Conservation (phyloP, 2,113 vertebrate genomes). For the Callionymus lyra region DNA sequence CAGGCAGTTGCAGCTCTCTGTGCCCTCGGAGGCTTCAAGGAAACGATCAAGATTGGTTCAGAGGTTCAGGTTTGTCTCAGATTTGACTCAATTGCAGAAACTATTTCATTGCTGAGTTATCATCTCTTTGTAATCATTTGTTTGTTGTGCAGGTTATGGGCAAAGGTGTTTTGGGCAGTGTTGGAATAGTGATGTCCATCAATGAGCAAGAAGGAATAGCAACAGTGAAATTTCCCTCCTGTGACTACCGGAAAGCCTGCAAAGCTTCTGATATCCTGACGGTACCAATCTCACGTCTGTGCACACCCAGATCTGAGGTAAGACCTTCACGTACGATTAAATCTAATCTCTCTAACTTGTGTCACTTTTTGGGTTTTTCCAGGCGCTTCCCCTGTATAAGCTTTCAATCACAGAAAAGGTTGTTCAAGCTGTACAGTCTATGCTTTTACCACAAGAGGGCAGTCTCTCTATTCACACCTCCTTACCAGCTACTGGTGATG, state of each 20-base stretch:
- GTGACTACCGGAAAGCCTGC: slow-evolving; percentile 85
- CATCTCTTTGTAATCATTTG: background rate
- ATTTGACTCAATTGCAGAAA: too few species aligned
- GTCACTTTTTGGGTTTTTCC: slow-evolving; percentile 1
- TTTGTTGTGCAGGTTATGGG: slow-evolving; percentile 76
- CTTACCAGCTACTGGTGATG: slow-evolving; percentile 93
- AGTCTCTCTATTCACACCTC: slow-evolving; percentile 98
- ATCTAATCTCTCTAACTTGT: slow-evolving; percentile 4
- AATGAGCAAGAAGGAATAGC: slow-evolving; percentile 98
- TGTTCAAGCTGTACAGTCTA: slow-evolving; percentile 97
- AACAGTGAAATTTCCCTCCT: slow-evolving; percentile 87
- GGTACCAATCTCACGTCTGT: slow-evolving; percentile 91
- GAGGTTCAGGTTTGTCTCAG: slow-evolving; percentile 92
- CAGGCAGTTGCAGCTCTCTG: slow-evolving; percentile 95
- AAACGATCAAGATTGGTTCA: slow-evolving; percentile 97
- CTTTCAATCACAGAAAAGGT: slow-evolving; percentile 99
- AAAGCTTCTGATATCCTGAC: slow-evolving; percentile 90
- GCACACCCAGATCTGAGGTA: slow-evolving; percentile 94
- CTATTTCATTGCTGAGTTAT: too few species aligned
- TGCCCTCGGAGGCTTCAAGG: slow-evolving; percentile 94
- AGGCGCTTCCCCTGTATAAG: slow-evolving; percentile 97
- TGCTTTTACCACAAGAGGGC: slow-evolving; percentile 98
- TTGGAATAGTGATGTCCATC: slow-evolving; percentile 91
- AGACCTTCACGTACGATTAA: slow-evolving; percentile 6
- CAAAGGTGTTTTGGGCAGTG: slow-evolving; percentile 86